Base-by-base conservation (phyloP, 2,113 vertebrate genomes). In the Poicephalus meyeri region DNA sequence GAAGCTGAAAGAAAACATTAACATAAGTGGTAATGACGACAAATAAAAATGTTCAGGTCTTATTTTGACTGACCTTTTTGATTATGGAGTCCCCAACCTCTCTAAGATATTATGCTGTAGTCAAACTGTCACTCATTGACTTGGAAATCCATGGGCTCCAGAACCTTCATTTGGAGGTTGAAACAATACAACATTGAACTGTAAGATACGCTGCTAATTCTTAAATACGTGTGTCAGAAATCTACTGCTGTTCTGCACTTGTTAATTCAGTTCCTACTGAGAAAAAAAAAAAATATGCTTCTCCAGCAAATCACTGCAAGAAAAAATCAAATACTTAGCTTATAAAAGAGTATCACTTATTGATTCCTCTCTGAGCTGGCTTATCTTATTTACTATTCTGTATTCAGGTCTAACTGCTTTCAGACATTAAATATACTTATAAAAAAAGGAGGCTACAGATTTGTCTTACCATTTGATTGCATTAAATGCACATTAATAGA, bases 401-500 rank as follows among this genome's bases (percentile, higher is more conserved):
- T 72, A 72, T 79, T 93, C 68, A 70, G 52, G n/a, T 65, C 44
- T 81, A 80, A 71, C 44, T 52, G 66, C 65, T 66, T 84, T 72
- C 53, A 89, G 44, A 78, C 6, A 63, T 80, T 78, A 78, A 88
- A 94, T 33, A 68, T 18, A 71, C 39, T 60, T 58, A 42, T 10
- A 63, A 88, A 86, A 80, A 77, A 65, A 29, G 46, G 80, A 83
- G 23, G 26, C 31, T 78, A 49, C 35, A 66, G 41, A 74, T 90
- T 94, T 91, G 11, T 68, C 60, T 93, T 90, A 86, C 70, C 21
- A 55, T 76, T 94, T 79, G n/a, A 82, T 93, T 91, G 66, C 15
- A 21, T 88, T 94, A 86, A 76, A 70, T 74, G n/a, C 69, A 88
- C 47, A 58, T 92, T 93, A 95, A 83, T 47, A 89, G 77, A 89